These are phyloP conservation scores for Trissolcus brochymenae DNA, from an alignment of 2,888 invertebrate species.

Conservation along the genomic window DNA sequence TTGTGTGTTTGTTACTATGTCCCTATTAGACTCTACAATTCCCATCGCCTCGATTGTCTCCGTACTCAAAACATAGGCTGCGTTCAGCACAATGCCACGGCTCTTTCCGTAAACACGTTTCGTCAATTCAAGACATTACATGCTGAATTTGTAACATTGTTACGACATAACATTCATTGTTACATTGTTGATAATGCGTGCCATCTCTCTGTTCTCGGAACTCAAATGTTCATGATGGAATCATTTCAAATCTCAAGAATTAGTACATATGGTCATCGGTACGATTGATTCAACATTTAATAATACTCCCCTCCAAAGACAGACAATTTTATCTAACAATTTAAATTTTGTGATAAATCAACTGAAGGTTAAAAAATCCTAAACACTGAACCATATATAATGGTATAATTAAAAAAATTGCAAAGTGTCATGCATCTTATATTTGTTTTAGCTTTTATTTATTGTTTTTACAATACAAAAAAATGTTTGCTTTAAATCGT, in stretches of 20 bases:
- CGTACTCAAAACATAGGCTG: conserved; percentile 22
- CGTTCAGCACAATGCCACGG: conserved; percentile 32
- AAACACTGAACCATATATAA: too few species aligned
- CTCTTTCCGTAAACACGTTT: conserved; percentile 46
- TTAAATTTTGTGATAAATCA: too few species aligned
- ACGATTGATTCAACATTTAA: too few species aligned
- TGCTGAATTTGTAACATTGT: conserved; percentile 34
- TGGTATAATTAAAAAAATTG: too few species aligned
- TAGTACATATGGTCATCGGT: too few species aligned
- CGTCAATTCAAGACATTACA: conserved; percentile 43
- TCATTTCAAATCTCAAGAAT: too few species aligned
- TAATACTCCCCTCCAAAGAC: too few species aligned
- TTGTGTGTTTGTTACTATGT: conserved; percentile 46
- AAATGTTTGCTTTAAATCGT: too few species aligned
- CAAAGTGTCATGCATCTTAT: neutral
- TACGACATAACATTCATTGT: conserved; percentile 20
- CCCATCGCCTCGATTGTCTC: conserved; percentile 39
- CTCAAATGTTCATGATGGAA: too few species aligned
- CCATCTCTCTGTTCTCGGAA: too few species aligned
- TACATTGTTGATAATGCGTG: conserved; percentile 9
- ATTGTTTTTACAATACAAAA: neutral
- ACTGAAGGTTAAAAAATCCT: too few species aligned
- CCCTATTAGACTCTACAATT: conserved; percentile 36
- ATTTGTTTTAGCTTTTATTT: conserved; percentile 5
- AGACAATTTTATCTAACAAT: too few species aligned